Evolutionary conservation across 2,797 vertebrate genomes (phyloP).

Genomic region (Micropoecilia bifurca): DNA sequence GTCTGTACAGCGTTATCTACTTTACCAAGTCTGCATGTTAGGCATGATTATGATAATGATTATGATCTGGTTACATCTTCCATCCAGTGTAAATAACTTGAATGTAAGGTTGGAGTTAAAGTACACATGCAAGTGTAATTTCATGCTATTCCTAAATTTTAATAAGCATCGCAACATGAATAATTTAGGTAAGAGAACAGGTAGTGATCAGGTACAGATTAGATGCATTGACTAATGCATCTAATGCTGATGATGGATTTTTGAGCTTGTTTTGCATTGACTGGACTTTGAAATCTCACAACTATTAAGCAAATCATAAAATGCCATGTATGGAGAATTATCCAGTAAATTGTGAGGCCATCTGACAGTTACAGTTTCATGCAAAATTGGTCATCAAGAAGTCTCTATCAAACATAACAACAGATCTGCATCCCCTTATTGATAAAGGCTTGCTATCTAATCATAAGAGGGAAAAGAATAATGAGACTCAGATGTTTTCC

Average conservation of each 20-base stretch:
- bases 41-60: too few relatives aligned
- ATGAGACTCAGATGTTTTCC: not conserved
- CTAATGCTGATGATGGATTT: too few relatives aligned
- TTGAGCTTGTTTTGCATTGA: not conserved
- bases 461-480: not conserved
- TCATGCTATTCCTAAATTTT: not conserved
- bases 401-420: not conserved
- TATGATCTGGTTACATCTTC: not conserved
- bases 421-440: not conserved
- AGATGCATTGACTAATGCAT: not conserved
- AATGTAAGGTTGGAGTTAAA: not conserved
- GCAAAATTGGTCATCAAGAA: not conserved
- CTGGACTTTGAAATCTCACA: not conserved
- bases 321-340: not conserved
- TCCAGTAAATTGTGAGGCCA: not conserved
- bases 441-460: not conserved
- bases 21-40: not conserved
- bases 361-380: not conserved
- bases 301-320: not conserved
- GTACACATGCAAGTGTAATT: not conserved
- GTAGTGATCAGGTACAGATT: not conserved
- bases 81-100: not conserved
- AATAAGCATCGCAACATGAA: not conserved
- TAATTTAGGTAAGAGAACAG: not conserved
- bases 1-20: constrained; percentile 9